These are phyloP conservation scores for Philaethria dido DNA, from an alignment of 2,888 invertebrate species.

Conservation along the genomic window DNA sequence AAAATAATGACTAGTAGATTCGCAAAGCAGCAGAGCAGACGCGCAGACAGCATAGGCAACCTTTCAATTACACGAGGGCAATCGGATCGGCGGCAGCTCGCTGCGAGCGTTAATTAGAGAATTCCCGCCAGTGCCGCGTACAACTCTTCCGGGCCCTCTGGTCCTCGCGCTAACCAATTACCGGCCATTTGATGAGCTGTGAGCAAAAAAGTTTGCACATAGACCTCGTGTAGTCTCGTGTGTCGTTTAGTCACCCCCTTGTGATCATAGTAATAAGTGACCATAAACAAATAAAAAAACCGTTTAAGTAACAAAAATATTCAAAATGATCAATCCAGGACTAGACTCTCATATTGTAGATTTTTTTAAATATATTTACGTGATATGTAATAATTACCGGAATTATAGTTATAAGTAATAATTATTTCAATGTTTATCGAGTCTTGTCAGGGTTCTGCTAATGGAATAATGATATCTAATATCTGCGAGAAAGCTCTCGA, in stretches of 20 bases:
- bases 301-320: neutral
- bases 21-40: conserved; percentile 44
- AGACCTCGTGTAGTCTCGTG: conserved; percentile 52
- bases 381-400: too few species aligned
- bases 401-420: too few species aligned
- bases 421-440: conserved; percentile 4
- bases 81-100: conserved; percentile 48
- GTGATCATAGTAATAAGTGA: neutral
- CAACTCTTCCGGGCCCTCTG: conserved; percentile 58
- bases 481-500: conserved; percentile 59
- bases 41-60: conserved; percentile 53
- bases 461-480: conserved; percentile 45
- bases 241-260: neutral
- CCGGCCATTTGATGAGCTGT: conserved; percentile 68
- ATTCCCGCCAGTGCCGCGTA: conserved; percentile 58
- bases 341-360: too few species aligned
- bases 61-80: conserved; percentile 62
- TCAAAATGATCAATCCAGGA: too few species aligned
- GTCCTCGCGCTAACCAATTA: conserved; percentile 73
- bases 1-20: conserved; percentile 37
- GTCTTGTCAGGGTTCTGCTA: conserved; percentile 18
- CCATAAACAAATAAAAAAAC: neutral
- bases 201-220: conserved; percentile 67
- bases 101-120: conserved; percentile 72
- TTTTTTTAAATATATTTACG: too few species aligned